Evolutionary conservation across 2,888 invertebrate species (phyloP).

Genomic region (Gandaritis pyraliata): DNA sequence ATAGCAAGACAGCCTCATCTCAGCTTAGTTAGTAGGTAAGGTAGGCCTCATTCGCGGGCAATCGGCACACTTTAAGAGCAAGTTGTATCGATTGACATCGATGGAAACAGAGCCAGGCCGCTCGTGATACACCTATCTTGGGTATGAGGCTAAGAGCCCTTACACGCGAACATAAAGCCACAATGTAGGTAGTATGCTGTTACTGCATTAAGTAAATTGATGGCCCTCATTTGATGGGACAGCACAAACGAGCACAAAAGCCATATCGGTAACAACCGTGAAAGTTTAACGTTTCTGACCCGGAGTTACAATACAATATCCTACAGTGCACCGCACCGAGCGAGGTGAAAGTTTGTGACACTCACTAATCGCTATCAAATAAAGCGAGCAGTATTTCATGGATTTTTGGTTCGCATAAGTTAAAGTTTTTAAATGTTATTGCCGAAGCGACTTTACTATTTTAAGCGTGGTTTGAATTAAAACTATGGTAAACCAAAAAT

Average conservation of each 20-base stretch:
- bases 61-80: conserved; percentile 55
- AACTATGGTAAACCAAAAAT: conserved; percentile 8
- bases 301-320: conserved; percentile 67
- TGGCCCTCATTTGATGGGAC: conserved; percentile 55
- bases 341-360: conserved; percentile 76
- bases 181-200: conserved; percentile 28
- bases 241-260: conserved; percentile 56
- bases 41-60: conserved; percentile 46
- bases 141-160: conserved; percentile 40
- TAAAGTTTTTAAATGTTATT: conserved; percentile 42
- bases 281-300: conserved; percentile 63
- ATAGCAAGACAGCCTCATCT: conserved; percentile 13
- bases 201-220: conserved; percentile 50
- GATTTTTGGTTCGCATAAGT: conserved; percentile 46
- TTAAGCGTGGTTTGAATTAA: conserved; percentile 12
- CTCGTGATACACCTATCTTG: conserved; percentile 46
- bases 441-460: conserved; percentile 17
- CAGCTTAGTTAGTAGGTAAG: conserved; percentile 27
- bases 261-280: conserved; percentile 63
- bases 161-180: conserved; percentile 26
- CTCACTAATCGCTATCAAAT: conserved; percentile 68
- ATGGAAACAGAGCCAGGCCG: conserved; percentile 56
- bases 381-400: conserved; percentile 50
- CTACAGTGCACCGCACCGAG: conserved; percentile 60
- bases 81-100: conserved; percentile 62